Evolutionary conservation across 2,888 invertebrate genomes (phyloP), one percentile per base, ranked within the genome.

Genomic region (Eupithecia insigniata): DNA sequence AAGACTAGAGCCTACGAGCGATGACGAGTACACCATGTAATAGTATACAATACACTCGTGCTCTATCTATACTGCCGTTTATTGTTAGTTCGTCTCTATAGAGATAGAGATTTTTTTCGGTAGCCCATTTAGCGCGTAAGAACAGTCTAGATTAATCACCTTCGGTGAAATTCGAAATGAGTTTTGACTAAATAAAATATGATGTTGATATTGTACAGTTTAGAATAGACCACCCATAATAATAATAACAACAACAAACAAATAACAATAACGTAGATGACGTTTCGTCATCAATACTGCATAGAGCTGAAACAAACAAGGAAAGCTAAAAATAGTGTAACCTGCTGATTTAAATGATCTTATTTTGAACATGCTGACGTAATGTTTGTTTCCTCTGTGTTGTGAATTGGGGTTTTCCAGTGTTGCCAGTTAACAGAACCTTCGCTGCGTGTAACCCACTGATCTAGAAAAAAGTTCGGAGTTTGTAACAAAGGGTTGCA

Each of bases 371-470:
- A 55, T 55, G 22, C 55, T 55, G 55, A 55, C 26, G 10, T 22
- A 26, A 55, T 55, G 55, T 55, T 55, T 55, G n/a, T 55, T 22
- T 14, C 55, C 51, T 51, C 12, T 10, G 22, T 22, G 8, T n/a
- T 55, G 12, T 55, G 14, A 26, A 55, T 55, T 55, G 55, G 55
- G 26, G 12, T 55, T 55, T 22, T 14, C 55, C 55, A 26, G 22
- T 51, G 55, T 55, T 26, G 51, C 55, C 22, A 55, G 51, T 51
- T 26, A 55, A 55, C 55, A 55, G 14, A 55, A 55, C 55, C 55
- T 55, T 26, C 14, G 14, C 36, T 65, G 28, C 36, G 34, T 46
- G 14, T 60, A 14, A 7, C 26, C n/a, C n/a, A 34, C 34, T 30
- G 30, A 26, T 43, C 32, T 61, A 61, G 30, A 61, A 26, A 22